Evolutionary conservation across 2,113 vertebrate genomes (phyloP).

Genomic region (Hippolais icterina): DNA sequence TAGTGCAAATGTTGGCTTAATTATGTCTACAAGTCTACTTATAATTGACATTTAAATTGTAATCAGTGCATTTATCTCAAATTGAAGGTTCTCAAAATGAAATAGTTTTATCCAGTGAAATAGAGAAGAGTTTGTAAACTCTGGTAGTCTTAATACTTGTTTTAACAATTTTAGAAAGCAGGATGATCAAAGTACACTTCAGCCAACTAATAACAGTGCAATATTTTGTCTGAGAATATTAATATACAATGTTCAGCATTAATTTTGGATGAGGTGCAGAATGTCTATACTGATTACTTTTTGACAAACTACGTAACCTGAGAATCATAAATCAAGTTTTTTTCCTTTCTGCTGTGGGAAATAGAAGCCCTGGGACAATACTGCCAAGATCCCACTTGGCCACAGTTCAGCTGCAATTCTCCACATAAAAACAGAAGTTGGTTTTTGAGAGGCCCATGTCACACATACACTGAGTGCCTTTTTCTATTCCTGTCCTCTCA

Average conservation of each 20-base stretch:
- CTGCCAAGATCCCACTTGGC: not conserved
- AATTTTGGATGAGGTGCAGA: not conserved
- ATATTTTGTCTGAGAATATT: not conserved
- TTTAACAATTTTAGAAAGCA: not conserved
- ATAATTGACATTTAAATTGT: conserved; percentile 28
- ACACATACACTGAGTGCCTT: not conserved
- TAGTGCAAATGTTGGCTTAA: not conserved
- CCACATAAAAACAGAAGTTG: not conserved
- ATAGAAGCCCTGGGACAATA: not conserved
- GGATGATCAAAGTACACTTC: not conserved
- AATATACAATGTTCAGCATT: not conserved
- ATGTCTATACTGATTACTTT: not conserved
- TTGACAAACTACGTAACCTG: not conserved
- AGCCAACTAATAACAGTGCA: not conserved
- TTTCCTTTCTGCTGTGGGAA: not conserved
- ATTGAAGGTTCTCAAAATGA: not conserved
- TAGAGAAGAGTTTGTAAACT: not conserved
- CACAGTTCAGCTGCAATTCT: not conserved
- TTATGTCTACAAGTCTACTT: not conserved
- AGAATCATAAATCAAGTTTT: not conserved
- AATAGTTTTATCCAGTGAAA: not conserved
- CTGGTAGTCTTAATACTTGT: not conserved
- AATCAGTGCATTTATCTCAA: conserved; percentile 33
- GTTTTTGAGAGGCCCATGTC: not conserved
- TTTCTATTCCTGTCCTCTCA: not conserved